A percentile compares a stretch with the other conserved stretches of the same genome.
These are phyloP conservation scores for Aplodontia rufa DNA, from an alignment of 2,113 vertebrate genomes.

Conservation along the genomic window DNA sequence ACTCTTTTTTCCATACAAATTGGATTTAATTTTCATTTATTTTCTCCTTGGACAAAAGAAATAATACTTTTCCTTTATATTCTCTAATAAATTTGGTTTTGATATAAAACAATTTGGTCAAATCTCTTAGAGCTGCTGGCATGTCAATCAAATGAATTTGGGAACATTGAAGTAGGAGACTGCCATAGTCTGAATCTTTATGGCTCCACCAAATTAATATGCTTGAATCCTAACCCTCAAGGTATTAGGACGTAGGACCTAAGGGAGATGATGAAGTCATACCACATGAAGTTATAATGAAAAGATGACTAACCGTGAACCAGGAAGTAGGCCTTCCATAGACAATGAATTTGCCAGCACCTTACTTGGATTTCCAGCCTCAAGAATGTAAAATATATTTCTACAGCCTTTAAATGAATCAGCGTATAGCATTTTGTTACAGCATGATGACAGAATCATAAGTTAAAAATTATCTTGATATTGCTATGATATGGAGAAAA, in stretches of 20 bases:
- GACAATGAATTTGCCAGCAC: background rate
- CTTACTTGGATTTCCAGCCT: background rate
- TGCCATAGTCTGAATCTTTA: background rate
- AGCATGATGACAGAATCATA: background rate
- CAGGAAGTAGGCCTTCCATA: background rate
- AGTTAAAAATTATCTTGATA: background rate
- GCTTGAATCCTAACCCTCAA: background rate
- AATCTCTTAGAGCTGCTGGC: background rate
- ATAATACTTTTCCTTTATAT: background rate
- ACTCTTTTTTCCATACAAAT: background rate
- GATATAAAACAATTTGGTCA: background rate
- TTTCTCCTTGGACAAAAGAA: background rate
- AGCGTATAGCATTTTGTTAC: background rate
- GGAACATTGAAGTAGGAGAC: background rate
- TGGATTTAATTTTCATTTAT: slow-evolving; percentile 25
- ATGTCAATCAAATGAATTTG: background rate
- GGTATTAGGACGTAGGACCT: background rate
- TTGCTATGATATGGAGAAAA: background rate
- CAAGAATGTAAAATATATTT: background rate
- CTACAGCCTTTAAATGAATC: background rate
- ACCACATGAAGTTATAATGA: background rate
- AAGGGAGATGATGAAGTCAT: background rate
- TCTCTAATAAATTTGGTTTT: background rate
- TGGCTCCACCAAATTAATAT: background rate
- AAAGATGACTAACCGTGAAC: background rate